These are phyloP conservation scores for Agapornis canus DNA, from an alignment of 2,797 vertebrate genomes.

Conservation along the genomic window DNA sequence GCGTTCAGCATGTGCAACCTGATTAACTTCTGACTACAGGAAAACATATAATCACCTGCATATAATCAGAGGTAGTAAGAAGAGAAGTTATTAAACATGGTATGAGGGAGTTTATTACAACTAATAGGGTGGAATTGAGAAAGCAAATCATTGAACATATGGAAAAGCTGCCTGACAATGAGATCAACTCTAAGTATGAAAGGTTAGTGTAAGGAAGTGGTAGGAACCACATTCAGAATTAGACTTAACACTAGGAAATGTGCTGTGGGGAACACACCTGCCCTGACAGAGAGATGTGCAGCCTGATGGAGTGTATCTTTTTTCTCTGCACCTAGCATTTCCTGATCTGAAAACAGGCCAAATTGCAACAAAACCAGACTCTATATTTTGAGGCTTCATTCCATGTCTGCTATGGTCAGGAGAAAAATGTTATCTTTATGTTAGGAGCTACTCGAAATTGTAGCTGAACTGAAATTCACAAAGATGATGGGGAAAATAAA, in stretches of 20 bases:
- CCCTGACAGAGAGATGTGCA: neutral
- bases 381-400: neutral
- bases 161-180: constrained; percentile 23
- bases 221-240: constrained; percentile 19
- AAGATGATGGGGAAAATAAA: neutral
- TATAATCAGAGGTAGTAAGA: constrained; percentile 8
- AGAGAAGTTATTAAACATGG: constrained; percentile 24
- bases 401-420: neutral
- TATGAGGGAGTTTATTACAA: constrained; percentile 22
- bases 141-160: constrained; percentile 2
- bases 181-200: neutral
- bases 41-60: neutral
- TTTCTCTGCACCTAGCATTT: neutral
- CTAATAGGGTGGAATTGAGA: neutral
- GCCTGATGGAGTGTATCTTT: neutral
- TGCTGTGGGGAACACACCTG: neutral
- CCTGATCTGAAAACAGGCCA: neutral
- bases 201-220: neutral
- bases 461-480: neutral
- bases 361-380: neutral
- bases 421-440: neutral
- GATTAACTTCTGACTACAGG: neutral
- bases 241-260: neutral
- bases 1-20: neutral
- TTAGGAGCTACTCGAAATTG: neutral